phyloP scores from a whole-genome alignment of 2,797 vertebrate genomes.

The Fundulus diaphanus region DNA sequence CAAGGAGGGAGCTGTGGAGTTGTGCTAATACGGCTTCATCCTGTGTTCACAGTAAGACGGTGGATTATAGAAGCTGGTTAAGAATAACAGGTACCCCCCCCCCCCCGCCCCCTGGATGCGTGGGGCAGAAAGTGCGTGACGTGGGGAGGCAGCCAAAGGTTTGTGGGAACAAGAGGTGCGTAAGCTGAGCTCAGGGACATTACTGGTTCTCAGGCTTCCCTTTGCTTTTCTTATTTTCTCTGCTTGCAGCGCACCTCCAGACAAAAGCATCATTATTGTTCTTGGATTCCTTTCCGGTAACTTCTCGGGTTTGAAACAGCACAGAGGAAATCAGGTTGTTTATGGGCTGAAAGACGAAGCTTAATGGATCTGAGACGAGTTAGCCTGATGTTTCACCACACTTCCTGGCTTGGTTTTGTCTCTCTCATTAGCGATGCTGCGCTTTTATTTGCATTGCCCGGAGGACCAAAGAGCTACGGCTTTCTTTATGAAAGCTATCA shows the following conservation, averaged over 20 bases:
- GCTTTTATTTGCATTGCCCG: slow-evolving; percentile 29
- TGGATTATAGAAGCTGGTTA: slow-evolving; percentile 58
- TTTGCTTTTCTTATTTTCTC: slow-evolving; percentile 65
- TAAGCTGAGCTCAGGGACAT: slow-evolving; percentile 71
- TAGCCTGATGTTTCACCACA: slow-evolving; percentile 16
- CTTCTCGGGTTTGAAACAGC: slow-evolving; percentile 59
- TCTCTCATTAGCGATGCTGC: slow-evolving; percentile 41
- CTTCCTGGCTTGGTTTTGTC: slow-evolving; percentile 30
- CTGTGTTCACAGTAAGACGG: slow-evolving; percentile 50
- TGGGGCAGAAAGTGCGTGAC: slow-evolving; percentile 59
- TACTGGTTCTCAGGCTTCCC: slow-evolving; percentile 74
- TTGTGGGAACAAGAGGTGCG: slow-evolving; percentile 77
- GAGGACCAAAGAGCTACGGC: slow-evolving; percentile 14
- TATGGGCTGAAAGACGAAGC: slow-evolving; percentile 50
- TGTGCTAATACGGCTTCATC: slow-evolving; percentile 59
- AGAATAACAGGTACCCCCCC: slow-evolving; percentile 68
- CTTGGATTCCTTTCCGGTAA: slow-evolving; percentile 52
- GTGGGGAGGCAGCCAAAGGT: slow-evolving; percentile 62
- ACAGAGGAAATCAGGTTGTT: slow-evolving; percentile 64
- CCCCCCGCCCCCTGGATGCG: slow-evolving; percentile 34
- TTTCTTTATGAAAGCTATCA: slow-evolving; percentile 32
- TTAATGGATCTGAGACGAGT: slow-evolving; percentile 45
- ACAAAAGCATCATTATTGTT: slow-evolving; percentile 79
- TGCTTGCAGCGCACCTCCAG: slow-evolving; percentile 59
- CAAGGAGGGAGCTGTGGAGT: slow-evolving; percentile 54